Conservation (phyloP, 2,113 vertebrate genomes). For the Rhabdornis inornatus region DNA sequence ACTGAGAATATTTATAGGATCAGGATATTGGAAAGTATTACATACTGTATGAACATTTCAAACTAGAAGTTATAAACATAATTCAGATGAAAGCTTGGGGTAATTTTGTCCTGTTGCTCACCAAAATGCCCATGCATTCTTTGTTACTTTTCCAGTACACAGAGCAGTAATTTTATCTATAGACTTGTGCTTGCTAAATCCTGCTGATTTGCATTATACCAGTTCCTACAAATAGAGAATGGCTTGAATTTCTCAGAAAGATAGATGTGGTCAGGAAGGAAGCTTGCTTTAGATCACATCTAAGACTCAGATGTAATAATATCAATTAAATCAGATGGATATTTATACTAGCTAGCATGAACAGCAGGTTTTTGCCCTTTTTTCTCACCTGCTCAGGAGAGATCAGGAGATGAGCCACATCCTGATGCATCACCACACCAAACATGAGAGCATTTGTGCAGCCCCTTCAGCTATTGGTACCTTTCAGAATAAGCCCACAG, state of each 20-base stretch:
- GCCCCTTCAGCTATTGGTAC: background rate
- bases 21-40: background rate
- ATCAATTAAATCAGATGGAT: background rate
- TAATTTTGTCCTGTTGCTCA: background rate
- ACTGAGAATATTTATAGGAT: background rate
- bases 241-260: background rate
- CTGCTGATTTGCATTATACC: background rate
- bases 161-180: background rate
- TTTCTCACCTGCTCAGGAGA: background rate
- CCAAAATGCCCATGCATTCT: rapidly evolving
- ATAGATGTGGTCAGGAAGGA: background rate
- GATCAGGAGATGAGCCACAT: background rate
- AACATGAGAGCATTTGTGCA: background rate
- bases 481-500: background rate
- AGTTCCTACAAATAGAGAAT: background rate
- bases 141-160: background rate
- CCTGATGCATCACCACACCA: background rate
- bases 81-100: background rate
- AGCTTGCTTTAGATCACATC: background rate
- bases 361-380: background rate
- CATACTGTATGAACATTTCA: background rate
- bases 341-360: background rate
- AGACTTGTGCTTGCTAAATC: background rate
- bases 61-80: background rate
- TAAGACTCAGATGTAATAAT: background rate